Percentiles rank a stretch among this genome's conserved stretches.
Conservation (phyloP, 2,113 vertebrate genomes). For the Toxotes chatareus region DNA sequence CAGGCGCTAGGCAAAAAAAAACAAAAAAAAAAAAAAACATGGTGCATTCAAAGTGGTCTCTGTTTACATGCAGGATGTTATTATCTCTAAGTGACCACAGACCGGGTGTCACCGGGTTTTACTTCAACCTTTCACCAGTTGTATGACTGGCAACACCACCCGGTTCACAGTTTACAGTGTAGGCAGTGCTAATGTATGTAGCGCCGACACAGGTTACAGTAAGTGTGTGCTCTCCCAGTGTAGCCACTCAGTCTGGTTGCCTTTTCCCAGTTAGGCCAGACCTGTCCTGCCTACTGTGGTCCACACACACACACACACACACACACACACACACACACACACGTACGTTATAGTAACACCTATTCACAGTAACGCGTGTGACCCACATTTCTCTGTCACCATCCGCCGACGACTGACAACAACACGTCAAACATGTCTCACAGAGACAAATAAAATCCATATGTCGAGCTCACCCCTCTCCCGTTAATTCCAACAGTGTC, state of each 20-base stretch:
- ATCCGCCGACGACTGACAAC: conserved; percentile 46
- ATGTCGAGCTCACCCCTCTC: conserved; percentile 73
- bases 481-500: conserved; percentile 69
- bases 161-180: neutral
- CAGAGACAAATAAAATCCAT: conserved; percentile 15
- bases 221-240: conserved; percentile 25
- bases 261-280: conserved; percentile 73
- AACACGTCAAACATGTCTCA: conserved; percentile 53
- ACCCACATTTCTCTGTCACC: conserved; percentile 26
- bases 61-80: conserved; percentile 32
- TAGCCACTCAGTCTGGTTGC: conserved; percentile 55
- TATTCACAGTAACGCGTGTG: conserved; percentile 34
- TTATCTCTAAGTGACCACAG: neutral
- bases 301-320: neutral
- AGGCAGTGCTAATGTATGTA: conserved; percentile 43
- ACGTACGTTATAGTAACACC: conserved; percentile 20
- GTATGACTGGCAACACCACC: conserved; percentile 11
- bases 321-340: too few species aligned
- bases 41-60: conserved; percentile 47
- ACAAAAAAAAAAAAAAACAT: neutral
- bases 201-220: conserved; percentile 30
- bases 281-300: conserved; percentile 48
- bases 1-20: conserved; percentile 17
- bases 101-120: conserved; percentile 38
- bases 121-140: neutral